Percentiles rank a stretch among this genome's conserved stretches.
Evolutionary conservation across 2,888 invertebrate species (phyloP).

Genomic region (Cerastis leucographa): DNA sequence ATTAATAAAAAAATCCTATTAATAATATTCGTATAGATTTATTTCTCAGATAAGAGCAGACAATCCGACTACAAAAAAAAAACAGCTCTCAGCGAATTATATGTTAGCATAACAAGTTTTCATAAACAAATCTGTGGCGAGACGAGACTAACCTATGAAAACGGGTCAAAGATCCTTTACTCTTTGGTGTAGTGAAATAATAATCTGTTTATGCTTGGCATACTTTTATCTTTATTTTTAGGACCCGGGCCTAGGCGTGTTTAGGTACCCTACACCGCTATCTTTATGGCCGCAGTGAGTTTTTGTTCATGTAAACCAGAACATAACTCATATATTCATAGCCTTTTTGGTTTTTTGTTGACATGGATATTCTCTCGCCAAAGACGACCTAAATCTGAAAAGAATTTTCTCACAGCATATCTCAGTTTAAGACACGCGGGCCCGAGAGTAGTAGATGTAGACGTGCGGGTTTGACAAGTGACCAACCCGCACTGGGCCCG

Average conservation of each 20-base stretch:
- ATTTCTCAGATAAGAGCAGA: neutral
- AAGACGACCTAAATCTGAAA: neutral
- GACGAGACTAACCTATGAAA: neutral
- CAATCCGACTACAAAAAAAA: neutral
- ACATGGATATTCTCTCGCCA: neutral
- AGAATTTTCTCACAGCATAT: neutral
- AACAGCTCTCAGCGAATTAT: neutral
- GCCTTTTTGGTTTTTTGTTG: neutral
- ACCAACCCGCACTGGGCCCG: no score
- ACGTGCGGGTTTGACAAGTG: no score
- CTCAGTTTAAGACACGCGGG: no score
- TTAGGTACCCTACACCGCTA: neutral
- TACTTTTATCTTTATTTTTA: constrained; percentile 10
- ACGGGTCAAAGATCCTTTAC: neutral
- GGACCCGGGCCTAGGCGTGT: neutral
- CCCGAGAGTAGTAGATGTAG: no score
- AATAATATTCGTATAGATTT: neutral
- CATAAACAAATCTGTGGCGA: constrained; percentile 18
- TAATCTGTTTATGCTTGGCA: neutral
- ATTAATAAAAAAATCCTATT: no score
- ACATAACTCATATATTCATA: neutral
- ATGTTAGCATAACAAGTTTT: neutral
- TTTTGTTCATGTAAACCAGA: neutral
- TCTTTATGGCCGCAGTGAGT: neutral
- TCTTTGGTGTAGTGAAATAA: neutral